phyloP scores from a whole-genome alignment of 1,140 invertebrate species.

The Atta texana region DNA sequence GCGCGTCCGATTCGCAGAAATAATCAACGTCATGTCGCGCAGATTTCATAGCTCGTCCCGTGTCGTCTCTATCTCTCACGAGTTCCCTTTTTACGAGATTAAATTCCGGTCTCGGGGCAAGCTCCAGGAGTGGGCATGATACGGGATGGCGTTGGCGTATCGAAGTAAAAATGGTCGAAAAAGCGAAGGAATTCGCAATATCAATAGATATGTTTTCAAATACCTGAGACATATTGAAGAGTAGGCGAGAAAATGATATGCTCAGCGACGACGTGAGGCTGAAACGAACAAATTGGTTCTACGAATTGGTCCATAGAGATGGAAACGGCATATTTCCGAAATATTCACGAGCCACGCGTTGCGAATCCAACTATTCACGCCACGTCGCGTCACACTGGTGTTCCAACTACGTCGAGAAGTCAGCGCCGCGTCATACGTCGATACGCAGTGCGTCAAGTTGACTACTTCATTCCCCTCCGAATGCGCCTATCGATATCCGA shows the following conservation, averaged over 20 bases:
- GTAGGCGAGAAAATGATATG: not conserved
- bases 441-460: not conserved
- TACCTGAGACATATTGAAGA: not conserved
- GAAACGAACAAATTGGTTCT: not conserved
- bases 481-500: too few species aligned
- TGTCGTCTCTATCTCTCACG: conserved; percentile 15
- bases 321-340: not conserved
- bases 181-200: not conserved
- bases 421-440: not conserved
- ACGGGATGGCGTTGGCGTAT: too few species aligned
- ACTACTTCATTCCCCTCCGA: not conserved
- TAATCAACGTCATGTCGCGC: conserved; percentile 46
- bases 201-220: conserved; percentile 11
- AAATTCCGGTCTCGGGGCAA: conserved; percentile 43
- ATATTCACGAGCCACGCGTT: not conserved
- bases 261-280: not conserved
- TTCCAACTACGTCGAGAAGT: too few species aligned
- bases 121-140: not conserved
- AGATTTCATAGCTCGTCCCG: conserved; percentile 37
- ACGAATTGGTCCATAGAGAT: not conserved
- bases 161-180: not conserved
- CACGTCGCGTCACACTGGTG: not conserved
- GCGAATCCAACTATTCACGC: not conserved
- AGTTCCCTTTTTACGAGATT: conserved; percentile 31
- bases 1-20: conserved; percentile 33